These are phyloP conservation scores for Tetramorium simillimum DNA, from an alignment of 1,140 invertebrate species.

Conservation along the genomic window DNA sequence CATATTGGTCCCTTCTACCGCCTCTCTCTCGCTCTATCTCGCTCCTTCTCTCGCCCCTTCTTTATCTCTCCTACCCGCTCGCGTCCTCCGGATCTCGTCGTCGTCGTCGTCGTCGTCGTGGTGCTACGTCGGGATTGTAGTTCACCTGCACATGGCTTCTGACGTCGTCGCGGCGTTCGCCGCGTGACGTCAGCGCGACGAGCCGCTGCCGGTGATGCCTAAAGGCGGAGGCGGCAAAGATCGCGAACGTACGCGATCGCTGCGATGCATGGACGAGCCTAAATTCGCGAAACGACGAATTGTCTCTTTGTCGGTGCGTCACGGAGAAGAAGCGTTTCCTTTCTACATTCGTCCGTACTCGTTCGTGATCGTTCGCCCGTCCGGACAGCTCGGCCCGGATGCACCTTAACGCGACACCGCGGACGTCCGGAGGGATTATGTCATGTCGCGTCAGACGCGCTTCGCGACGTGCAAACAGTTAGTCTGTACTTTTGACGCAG, in stretches of 20 bases:
- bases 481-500: not conserved
- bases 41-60: not conserved
- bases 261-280: not conserved
- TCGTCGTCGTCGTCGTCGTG: conserved; percentile 10
- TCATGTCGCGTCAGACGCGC: not conserved
- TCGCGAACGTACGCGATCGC: too few species aligned
- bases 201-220: not conserved
- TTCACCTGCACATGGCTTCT: conserved; percentile 33
- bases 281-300: not conserved
- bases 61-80: not conserved
- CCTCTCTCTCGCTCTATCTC: not conserved
- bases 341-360: not conserved
- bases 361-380: not conserved
- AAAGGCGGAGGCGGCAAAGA: not conserved
- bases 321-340: not conserved
- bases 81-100: conserved; percentile 17
- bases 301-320: not conserved
- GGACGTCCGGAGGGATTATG: not conserved
- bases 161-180: conserved; percentile 8
- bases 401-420: not conserved
- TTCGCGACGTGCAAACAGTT: not conserved
- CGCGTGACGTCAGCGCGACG: conserved; percentile 21
- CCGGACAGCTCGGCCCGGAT: not conserved
- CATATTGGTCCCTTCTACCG: conserved; percentile 78
- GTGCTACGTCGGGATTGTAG: not conserved